Base-by-base conservation (phyloP, 2,888 invertebrate genomes). In the Stramonita haemastoma region DNA sequence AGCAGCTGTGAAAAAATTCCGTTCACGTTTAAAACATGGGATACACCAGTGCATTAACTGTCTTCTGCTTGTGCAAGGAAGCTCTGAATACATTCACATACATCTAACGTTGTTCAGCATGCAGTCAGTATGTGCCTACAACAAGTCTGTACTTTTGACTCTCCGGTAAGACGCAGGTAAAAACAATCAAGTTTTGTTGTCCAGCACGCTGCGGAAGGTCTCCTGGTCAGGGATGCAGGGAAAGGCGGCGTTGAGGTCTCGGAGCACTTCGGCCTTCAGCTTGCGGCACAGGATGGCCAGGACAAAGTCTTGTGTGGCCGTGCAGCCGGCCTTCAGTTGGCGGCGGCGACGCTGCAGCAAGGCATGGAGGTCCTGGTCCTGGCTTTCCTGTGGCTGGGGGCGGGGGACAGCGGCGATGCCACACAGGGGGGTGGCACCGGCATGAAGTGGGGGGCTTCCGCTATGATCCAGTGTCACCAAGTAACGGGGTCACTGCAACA, bases 181-280 rank as follows among this genome's bases (percentile, higher is more conserved):
- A 17, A 17, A 66, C 34, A 86, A 29, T 73, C 73, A 89, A 29
- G 89, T 89, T 73, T 89, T 89, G 85, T 89, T 89, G 85, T 89
- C 89, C 29, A 89, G 77, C n/a, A 89, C 89, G 34, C 89, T 89
- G 73, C 89, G 84, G 77, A 89, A 89, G 56, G 89, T 89, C 36
- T 89, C 89, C 32, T 57, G 89, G 22, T 89, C 89, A 8, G 89
- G 89, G 29, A 89, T 70, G 29, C 89, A 89, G 26, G 89, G 89
- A 32, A 89, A 89, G 5, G 85, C 89, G 6, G 89, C 89, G 32
- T 89, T 85, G 22, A 89, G 56, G 85, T 89, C 85, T 36, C 26
- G n/a, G n/a, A 46, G 89, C 22, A 73, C 32, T 70, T 26, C n/a
- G 56, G 46, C 85, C 66, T 56, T 77, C 56, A 77, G 70, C 15